Base-by-base conservation (phyloP, 2,113 vertebrate genomes). In the Xerus inauris region DNA sequence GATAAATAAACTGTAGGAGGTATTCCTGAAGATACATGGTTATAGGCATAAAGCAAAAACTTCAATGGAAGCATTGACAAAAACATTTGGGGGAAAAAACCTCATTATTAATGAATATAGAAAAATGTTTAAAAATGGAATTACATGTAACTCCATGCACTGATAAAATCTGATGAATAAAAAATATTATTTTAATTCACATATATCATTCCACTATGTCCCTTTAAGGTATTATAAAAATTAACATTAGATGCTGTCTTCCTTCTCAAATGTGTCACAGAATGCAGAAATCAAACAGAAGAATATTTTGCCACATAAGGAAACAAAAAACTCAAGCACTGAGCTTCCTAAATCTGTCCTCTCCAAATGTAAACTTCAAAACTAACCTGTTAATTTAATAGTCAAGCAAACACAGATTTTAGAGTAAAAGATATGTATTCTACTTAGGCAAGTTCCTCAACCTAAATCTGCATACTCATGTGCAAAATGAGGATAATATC, bases 121-220 rank as follows among this genome's bases (percentile, higher is more conserved):
- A 38, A 80, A 86, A 95, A 89, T 67, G 10, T 82, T 90, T 95
- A 49, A 84, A 84, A 85, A 77, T 69, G 4, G 35, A 94, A 96
- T 87, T 62, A 94, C 88, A 40, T 47, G 30, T 81, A 76, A 92
- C 17, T 89, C 2, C 32, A 38, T 26, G 32, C 26, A 59, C 24
- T 87, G 17, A 92, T 86, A 42, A 73, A 59, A 89, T 82, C 77
- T 72, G 72, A 26, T 62, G 12, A 91, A 73, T 47, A 76, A 54
- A 80, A 72, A 72, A 47, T 0, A 10, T 5, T 88, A 49, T 87
- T 87, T 79, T 51, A 20, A 62, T 28, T 10, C 10, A 86, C 4
- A 30, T 51, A 42, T 76, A 47, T 92, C 72, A 92, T 54, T 64
- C 77, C 0, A 80, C 73, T 59, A 16, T 26, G 22, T 69, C 13